Evolutionary conservation across 2,797 vertebrate species (phyloP), one percentile per base, ranked within the genome.

Genomic region (Malacoraja senta): DNA sequence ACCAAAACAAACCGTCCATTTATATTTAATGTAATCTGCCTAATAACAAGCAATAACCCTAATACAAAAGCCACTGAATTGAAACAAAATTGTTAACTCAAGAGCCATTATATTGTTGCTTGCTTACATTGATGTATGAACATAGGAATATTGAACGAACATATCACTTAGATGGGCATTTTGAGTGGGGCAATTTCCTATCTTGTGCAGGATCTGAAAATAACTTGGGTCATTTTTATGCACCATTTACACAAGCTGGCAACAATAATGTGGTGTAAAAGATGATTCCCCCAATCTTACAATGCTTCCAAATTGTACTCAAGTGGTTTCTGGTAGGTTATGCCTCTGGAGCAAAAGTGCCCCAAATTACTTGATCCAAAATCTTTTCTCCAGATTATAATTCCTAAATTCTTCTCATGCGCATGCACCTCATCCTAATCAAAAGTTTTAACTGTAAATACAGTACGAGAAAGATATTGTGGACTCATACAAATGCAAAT

Each of bases 21-120:
- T 88, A 88, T 68, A 35, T 88, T 88, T 68, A 63, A 88, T 88
- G n/a, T 17, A 68, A 88, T 88, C n/a, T 32, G 61, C 29, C n/a
- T 65, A 35, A 35, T 68, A 88, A 44, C 84, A 68, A 63, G 32
- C 84, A 88, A 88, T 88, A 35, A 88, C n/a, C 61, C 63, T 68
- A 68, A 68, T 88, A 68, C 65, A 35, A 32, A 68, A 88, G 65
- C 35, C 63, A 35, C 84, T 35, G 84, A 8, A 35, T 63, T 2
- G 3, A 53, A 88, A 88, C 32, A 3, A 68, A 88, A 88, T 17
- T n/a, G 26, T 68, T 88, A 68, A 15, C 17, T 35, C 84, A 24
- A n/a, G 9, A 35, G 61, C 84, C 84, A 68, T 88, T 88, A 88
- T 65, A 65, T 88, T 65, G 15, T 15, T 65, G 61, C 61, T 63